A percentile compares a stretch with the other conserved stretches of the same genome.
These are phyloP conservation scores for Isoperla grammatica DNA, from an alignment of 2,888 invertebrate species.

Conservation along the genomic window DNA sequence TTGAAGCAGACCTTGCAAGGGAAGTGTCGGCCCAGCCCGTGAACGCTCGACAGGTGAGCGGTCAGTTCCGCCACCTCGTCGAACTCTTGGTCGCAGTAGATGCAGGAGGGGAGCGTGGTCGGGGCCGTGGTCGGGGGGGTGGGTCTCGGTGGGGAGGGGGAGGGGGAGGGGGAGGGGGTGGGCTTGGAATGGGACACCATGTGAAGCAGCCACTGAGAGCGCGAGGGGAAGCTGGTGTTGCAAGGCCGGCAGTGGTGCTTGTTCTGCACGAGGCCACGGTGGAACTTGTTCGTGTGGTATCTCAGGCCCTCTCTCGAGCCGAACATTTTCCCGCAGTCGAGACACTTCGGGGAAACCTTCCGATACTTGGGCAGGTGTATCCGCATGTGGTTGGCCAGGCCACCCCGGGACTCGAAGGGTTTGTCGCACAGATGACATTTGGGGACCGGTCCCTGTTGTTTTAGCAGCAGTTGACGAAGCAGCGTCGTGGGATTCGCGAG, in stretches of 20 bases:
- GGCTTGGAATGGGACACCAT: background rate
- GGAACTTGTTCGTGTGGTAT: background rate
- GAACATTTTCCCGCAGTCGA: constrained; percentile 39
- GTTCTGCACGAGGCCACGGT: background rate
- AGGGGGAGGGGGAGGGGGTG: background rate
- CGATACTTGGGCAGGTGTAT: constrained; percentile 39
- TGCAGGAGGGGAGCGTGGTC: background rate
- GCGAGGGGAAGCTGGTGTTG: background rate
- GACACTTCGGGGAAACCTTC: constrained; percentile 37
- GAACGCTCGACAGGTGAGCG: background rate
- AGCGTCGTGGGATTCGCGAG: background rate
- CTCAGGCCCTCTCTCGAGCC: constrained; percentile 28
- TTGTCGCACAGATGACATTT: background rate
- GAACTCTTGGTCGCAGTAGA: constrained; percentile 7
- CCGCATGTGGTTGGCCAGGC: constrained; percentile 40
- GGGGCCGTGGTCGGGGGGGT: too few relatives aligned
- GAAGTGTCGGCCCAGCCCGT: constrained; percentile 36
- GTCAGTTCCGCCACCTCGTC: background rate
- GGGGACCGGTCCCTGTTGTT: background rate
- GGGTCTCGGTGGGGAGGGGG: background rate
- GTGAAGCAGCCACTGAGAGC: background rate
- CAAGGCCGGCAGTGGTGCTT: background rate
- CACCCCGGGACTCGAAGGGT: background rate
- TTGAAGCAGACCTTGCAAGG: constrained; percentile 38
- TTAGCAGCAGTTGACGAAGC: background rate